Evolutionary conservation across 2,113 vertebrate genomes (phyloP).

Genomic region (Coregonus clupeaformis): DNA sequence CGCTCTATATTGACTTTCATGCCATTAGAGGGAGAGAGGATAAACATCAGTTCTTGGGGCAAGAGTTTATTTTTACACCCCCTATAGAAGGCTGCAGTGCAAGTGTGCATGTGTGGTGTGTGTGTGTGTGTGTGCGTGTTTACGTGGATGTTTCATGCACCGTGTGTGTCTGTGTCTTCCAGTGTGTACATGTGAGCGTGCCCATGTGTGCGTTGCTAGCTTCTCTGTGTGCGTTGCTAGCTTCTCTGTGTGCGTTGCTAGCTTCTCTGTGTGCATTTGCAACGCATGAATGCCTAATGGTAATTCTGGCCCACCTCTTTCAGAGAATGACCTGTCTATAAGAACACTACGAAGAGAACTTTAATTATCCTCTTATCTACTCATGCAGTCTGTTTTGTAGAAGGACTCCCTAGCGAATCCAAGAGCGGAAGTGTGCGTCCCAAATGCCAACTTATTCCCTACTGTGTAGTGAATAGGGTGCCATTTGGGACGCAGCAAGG

Average conservation of each 20-base stretch:
- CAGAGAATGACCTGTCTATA: constrained; percentile 54
- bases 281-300: constrained; percentile 70
- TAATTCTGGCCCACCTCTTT: constrained; percentile 62
- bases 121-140: constrained; percentile 9
- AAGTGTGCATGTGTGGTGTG: constrained; percentile 35
- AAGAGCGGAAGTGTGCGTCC: too few relatives aligned
- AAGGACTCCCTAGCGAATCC: constrained; percentile 30
- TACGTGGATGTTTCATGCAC: background rate
- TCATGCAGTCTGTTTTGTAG: constrained; percentile 26
- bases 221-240: constrained; percentile 45
- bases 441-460: background rate
- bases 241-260: background rate
- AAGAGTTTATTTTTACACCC: constrained; percentile 53
- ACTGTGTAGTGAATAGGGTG: too few relatives aligned
- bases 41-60: constrained; percentile 62
- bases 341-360: constrained; percentile 59
- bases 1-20: background rate
- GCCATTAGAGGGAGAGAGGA: constrained; percentile 37
- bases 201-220: background rate
- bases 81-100: background rate
- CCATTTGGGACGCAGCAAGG: background rate
- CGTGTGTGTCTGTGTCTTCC: background rate
- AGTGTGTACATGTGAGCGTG: background rate
- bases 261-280: constrained; percentile 52
- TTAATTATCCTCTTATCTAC: constrained; percentile 58